Evolutionary conservation across 1,140 invertebrate species (phyloP), one percentile per base, ranked within the genome.

Genomic region (Bicyclus anynana): DNA sequence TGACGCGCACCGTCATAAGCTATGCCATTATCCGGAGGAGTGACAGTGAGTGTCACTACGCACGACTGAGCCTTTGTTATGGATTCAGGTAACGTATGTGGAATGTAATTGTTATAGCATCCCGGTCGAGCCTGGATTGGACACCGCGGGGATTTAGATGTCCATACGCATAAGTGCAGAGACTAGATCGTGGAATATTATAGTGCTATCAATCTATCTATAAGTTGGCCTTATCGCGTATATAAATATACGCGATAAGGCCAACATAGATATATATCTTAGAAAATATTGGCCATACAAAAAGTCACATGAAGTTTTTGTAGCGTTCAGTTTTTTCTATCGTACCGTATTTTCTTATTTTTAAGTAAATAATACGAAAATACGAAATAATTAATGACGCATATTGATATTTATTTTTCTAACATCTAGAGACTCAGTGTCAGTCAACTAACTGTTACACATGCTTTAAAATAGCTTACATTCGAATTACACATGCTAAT

Each of bases 91-190:
- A 70, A 62, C 67, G 72, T 74, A 69, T 69, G 65, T 68, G 69
- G 65, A 72, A 72, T 72, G 74, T 75, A 79, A 79, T 79, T 72
- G 69, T 70, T 61, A 12, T 44, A 16, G 67, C 65, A 66, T 76
- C 67, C 72, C 70, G 64, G 67, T n/a, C n/a, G n/a, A n/a, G n/a
- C 57, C 60, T 53, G 47, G 59, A 59, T 65, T 58, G 46, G 49
- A 56, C 67, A 17, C 79, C 69, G 57, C 26, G 42, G 74, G 72
- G 77, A 76, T 40, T 55, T 61, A 46, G 18, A 48, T 62, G 56
- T 60, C 53, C 64, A 53, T 57, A 68, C 61, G 67, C 67, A 62
- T 62, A 68, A 57, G 54, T 47, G 54, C 54, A 49, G 40, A 49
- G 10, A 18, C 53, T 44, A 33, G 26, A 27, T 58, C 23, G 26